phyloP scores from a whole-genome alignment of 2,888 invertebrate species.

The Adelognathus sp. region DNA sequence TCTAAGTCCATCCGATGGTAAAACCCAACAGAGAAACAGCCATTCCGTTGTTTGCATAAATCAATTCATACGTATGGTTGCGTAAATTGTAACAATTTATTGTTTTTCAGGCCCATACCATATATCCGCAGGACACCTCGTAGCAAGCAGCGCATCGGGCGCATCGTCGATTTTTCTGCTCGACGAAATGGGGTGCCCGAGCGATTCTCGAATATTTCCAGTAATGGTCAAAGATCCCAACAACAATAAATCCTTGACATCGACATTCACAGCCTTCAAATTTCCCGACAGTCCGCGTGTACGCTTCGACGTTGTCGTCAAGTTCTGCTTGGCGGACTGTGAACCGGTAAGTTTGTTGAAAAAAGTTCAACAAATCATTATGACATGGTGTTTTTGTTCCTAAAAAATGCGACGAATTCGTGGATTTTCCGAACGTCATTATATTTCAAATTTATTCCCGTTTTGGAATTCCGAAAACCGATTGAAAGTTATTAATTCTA shows the following conservation, averaged over 20 bases:
- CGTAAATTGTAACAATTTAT: background rate
- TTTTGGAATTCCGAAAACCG: no score
- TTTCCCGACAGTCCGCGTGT: constrained; percentile 93
- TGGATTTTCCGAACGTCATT: no score
- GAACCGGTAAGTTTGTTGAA: constrained; percentile 81
- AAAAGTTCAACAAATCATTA: no score
- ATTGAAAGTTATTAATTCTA: no score
- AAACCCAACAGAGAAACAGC: constrained; percentile 46
- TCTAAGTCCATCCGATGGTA: constrained; percentile 83
- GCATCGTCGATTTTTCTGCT: constrained; percentile 89
- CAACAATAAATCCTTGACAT: constrained; percentile 81
- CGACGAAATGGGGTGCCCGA: constrained; percentile 91
- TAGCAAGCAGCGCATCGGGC: constrained; percentile 90
- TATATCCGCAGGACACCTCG: constrained; percentile 89
- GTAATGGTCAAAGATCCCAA: constrained; percentile 79
- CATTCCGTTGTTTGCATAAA: background rate
- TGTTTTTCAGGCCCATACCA: constrained; percentile 82
- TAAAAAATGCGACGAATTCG: no score
- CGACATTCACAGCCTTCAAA: constrained; percentile 92
- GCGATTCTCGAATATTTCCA: constrained; percentile 86
- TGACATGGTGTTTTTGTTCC: no score
- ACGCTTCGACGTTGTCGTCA: constrained; percentile 90
- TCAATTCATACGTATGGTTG: background rate
- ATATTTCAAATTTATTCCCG: no score
- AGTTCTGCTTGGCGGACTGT: constrained; percentile 90